A percentile compares a stretch with the other conserved stretches of the same genome.
Evolutionary conservation across 2,797 vertebrate genomes (phyloP).

Genomic region (Potorous gilbertii): DNA sequence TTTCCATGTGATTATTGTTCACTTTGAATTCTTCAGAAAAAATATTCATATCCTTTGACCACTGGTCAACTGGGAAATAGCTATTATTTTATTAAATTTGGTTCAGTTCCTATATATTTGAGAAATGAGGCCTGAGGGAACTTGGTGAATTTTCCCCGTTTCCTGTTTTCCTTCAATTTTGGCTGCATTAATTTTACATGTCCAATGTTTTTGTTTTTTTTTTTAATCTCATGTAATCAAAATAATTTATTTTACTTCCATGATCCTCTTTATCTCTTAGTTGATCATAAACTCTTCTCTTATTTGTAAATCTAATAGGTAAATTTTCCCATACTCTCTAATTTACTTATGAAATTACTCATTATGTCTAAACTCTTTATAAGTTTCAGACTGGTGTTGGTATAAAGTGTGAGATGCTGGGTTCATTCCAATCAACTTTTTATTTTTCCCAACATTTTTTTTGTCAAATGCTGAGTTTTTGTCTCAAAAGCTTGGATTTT

Average conservation of each 20-base stretch:
- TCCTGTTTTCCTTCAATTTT: neutral
- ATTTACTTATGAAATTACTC: neutral
- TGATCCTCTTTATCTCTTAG: neutral
- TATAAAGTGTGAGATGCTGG: neutral
- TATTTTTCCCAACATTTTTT: neutral
- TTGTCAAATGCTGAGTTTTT: neutral
- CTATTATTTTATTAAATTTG: neutral
- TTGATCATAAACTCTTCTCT: neutral
- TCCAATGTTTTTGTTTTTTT: neutral
- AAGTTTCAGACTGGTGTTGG: neutral
- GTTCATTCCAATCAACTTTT: neutral
- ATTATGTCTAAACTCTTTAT: neutral
- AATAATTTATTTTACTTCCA: neutral
- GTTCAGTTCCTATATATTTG: neutral
- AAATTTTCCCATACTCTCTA: neutral
- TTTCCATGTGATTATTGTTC: neutral
- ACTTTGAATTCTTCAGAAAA: neutral
- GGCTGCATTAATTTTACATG: neutral
- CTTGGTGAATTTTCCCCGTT: neutral
- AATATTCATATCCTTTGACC: neutral
- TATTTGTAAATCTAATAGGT: neutral
- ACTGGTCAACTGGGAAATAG: neutral
- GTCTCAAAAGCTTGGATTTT: neutral
- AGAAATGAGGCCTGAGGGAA: neutral
- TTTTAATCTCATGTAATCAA: neutral